Conservation (phyloP, 2,888 invertebrate species). For the Gnatocerus cornutus region DNA sequence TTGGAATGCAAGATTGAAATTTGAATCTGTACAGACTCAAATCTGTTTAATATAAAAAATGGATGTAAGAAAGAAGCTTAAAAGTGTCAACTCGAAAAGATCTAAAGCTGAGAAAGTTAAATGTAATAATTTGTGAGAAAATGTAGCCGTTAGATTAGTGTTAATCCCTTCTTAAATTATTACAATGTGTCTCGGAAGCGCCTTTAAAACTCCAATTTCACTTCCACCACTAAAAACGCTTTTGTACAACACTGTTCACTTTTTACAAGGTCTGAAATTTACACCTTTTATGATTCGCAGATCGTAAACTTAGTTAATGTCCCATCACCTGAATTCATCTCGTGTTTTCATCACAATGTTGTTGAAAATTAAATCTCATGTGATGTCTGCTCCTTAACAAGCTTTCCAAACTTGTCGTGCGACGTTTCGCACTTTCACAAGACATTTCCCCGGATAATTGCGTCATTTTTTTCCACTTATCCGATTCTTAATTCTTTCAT, state of each 20-base stretch:
- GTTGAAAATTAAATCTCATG: slow-evolving; percentile 65
- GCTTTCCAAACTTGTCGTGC: slow-evolving; percentile 51
- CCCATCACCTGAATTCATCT: slow-evolving; percentile 63
- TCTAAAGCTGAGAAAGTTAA: too few relatives aligned
- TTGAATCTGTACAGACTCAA: too few relatives aligned
- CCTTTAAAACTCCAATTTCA: slow-evolving; percentile 1
- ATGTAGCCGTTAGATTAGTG: background rate
- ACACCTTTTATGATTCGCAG: slow-evolving; percentile 60
- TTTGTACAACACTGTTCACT: slow-evolving; percentile 15
- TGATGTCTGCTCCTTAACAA: slow-evolving; percentile 59
- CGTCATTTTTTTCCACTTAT: background rate
- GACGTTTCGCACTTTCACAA: background rate
- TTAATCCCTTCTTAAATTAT: slow-evolving; percentile 7
- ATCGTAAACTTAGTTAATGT: slow-evolving; percentile 64
- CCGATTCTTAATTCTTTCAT: slow-evolving; percentile 38
- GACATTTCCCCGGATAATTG: background rate
- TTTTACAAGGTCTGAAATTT: slow-evolving; percentile 59
- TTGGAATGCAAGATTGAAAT: too few relatives aligned
- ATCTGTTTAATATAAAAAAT: too few relatives aligned
- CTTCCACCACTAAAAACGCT: slow-evolving; percentile 8
- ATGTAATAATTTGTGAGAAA: too few relatives aligned
- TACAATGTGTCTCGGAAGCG: slow-evolving; percentile 7
- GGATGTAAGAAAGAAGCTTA: too few relatives aligned
- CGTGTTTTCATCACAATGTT: slow-evolving; percentile 65
- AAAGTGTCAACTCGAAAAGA: too few relatives aligned